Evolutionary conservation across 2,113 vertebrate genomes (phyloP), one percentile per base, ranked within the genome.

Genomic region (Psammodynastes pulverulentus): DNA sequence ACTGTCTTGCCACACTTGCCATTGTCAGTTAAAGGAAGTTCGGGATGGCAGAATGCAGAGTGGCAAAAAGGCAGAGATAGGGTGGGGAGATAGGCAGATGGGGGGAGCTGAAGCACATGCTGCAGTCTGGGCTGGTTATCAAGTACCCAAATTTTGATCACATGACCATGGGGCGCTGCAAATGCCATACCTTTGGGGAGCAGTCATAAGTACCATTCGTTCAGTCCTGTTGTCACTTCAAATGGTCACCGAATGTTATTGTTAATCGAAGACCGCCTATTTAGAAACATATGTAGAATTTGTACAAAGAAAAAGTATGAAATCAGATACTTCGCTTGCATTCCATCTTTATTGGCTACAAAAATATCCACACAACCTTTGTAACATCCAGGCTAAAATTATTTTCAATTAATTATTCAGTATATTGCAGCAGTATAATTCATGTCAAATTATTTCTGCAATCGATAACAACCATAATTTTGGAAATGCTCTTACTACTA

Each of bases 401-500:
- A 26, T 23, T 67, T 87, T 67, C 15, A 87, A 58, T 4, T 26
- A 87, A 72, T 72, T 91, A 62, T 67, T 67, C 46, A 91, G 10
- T 87, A 15, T 23, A 43, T 13, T 13, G 54, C 49, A 87, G n/a
- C 10, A 43, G 7, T 13, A n/a, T 39, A n/a, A 62, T 79, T 86
- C 24, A 9, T 72, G 49, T 3, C 79, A 45, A 26, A 0, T 0
- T 93, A 93, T 94, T 91, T 96, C 90, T 94, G 46, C 86, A 94
- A 79, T 34, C 91, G n/a, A 91, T 34, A 39, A 34, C 3, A 92
- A 87, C n/a, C 86, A 51, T 43, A 67, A n/a, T 52, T 90, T 21
- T 87, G 49, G 72, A 43, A 88, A 39, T 88, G 48, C 49, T 34
- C 13, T 3, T 48, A 34, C 13, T 26, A 39, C 52, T 56, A 7